A percentile compares a stretch with the other conserved stretches of the same genome.
Evolutionary conservation across 2,113 vertebrate genomes (phyloP).

Genomic region (Antigone vipio): DNA sequence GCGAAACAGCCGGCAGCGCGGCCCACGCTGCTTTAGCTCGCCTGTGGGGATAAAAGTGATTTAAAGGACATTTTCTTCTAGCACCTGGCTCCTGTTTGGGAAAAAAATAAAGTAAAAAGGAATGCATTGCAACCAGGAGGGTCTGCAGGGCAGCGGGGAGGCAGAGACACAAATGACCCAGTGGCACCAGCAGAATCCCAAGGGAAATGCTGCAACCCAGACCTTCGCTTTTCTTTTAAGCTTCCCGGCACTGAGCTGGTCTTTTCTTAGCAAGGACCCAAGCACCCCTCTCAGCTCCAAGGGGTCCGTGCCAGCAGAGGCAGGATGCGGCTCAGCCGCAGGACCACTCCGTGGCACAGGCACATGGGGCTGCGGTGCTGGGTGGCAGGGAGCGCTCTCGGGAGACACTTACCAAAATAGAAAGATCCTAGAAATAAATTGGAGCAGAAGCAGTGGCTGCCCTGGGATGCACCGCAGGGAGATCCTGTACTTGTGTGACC

Average conservation of each 20-base stretch:
- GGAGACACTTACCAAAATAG: not conserved
- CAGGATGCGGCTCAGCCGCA: not conserved
- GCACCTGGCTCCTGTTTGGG: not conserved
- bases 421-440: not conserved
- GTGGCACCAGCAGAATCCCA: not conserved
- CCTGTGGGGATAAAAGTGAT: not conserved
- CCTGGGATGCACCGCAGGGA: not conserved
- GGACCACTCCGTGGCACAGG: not conserved
- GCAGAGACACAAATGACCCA: fast-evolving
- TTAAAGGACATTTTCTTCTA: not conserved
- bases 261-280: not conserved
- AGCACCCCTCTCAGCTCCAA: not conserved
- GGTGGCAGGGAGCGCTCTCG: not conserved
- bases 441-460: not conserved
- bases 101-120: not conserved
- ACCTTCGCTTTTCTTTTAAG: not conserved
- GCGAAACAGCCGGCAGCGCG: not conserved
- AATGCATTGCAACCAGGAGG: not conserved
- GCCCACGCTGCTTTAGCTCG: not conserved
- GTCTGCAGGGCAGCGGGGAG: not conserved
- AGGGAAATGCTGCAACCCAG: not conserved
- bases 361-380: not conserved
- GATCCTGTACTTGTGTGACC: not conserved
- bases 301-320: not conserved
- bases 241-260: not conserved